These are phyloP conservation scores for Saguinus imperator DNA, from an alignment of 2,113 vertebrate species.

Conservation along the genomic window DNA sequence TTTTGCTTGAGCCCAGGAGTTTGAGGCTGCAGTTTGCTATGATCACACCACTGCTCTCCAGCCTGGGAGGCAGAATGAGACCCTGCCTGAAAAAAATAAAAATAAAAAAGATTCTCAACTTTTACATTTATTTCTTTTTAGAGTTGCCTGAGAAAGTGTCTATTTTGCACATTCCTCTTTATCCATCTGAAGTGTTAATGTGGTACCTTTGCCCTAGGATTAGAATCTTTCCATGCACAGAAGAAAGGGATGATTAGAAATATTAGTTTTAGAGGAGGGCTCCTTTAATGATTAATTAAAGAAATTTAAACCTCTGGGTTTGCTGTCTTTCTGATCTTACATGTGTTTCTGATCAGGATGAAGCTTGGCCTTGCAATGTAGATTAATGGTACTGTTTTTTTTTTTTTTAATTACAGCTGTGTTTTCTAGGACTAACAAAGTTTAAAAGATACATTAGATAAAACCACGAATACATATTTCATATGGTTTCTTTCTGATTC, in stretches of 20 bases:
- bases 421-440: conserved; percentile 29
- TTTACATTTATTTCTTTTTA: background rate
- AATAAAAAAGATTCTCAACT: background rate
- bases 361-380: background rate
- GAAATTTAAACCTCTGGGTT: background rate
- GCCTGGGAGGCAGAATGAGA: too few relatives aligned
- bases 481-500: conserved; percentile 33
- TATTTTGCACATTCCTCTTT: background rate
- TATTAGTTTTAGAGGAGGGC: background rate
- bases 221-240: background rate
- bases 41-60: too few relatives aligned
- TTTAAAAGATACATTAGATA: conserved; percentile 36
- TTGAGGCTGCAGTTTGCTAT: too few relatives aligned
- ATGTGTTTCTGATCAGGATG: background rate
- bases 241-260: conserved; percentile 14
- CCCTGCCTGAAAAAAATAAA: too few relatives aligned
- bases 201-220: background rate
- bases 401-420: background rate
- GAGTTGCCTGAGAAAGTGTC: background rate
- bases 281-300: background rate
- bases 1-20: too few relatives aligned
- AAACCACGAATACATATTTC: conserved; percentile 43
- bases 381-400: background rate
- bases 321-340: background rate
- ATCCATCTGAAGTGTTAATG: background rate